Percentiles rank a stretch among this genome's conserved stretches.
Evolutionary conservation across 1,140 invertebrate genomes (phyloP).

Genomic region (Riptortus pedestris): DNA sequence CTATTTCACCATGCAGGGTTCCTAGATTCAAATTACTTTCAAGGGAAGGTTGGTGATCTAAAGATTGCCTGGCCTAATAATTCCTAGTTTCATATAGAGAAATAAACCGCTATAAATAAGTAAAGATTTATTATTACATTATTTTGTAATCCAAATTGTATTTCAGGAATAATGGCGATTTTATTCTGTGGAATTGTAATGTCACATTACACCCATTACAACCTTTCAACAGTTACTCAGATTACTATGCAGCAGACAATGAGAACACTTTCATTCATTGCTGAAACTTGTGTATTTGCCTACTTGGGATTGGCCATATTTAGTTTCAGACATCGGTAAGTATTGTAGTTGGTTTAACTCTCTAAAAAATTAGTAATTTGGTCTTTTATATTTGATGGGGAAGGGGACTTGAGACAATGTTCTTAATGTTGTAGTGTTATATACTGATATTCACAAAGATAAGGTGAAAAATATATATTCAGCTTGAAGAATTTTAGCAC

Average conservation of each 20-base stretch:
- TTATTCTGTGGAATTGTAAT: conserved; percentile 98
- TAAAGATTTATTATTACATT: too few relatives aligned
- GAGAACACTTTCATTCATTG: conserved; percentile 92
- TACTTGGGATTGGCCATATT: conserved; percentile 96
- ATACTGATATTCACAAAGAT: not conserved
- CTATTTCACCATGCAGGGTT: too few relatives aligned
- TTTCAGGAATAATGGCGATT: conserved; percentile 99
- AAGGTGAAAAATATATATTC: too few relatives aligned
- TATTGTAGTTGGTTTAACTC: conserved; percentile 37
- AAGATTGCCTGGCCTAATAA: too few relatives aligned
- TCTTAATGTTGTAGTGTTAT: not conserved
- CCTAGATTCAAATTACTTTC: too few relatives aligned
- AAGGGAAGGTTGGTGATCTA: too few relatives aligned
- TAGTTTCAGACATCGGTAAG: conserved; percentile 67
- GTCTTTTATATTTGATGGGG: too few relatives aligned
- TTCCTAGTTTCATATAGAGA: too few relatives aligned
- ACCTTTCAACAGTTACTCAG: conserved; percentile 94
- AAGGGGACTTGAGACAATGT: too few relatives aligned
- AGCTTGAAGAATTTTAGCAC: too few relatives aligned
- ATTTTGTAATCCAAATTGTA: too few relatives aligned
- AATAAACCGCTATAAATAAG: too few relatives aligned
- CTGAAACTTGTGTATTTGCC: conserved; percentile 98
- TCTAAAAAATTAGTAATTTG: not conserved
- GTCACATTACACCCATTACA: conserved; percentile 99
- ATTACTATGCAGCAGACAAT: conserved; percentile 99